These are phyloP conservation scores for Pristionchus arcanus DNA, from an alignment of 2,888 invertebrate genomes.

Conservation along the genomic window DNA sequence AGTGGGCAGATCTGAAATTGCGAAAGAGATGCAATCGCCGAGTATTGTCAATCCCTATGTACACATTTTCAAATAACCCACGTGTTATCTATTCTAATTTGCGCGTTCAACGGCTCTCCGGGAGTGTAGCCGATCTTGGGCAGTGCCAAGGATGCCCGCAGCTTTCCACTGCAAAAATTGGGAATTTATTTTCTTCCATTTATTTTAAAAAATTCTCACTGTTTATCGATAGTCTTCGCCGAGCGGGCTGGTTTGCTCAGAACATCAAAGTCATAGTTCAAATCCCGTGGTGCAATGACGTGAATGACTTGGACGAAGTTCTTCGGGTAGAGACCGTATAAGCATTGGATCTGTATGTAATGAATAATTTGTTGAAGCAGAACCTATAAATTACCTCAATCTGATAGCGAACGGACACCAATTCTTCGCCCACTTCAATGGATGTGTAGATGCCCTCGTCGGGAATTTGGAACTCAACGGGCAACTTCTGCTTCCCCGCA, in stretches of 20 bases:
- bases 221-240: not conserved
- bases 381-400: not conserved
- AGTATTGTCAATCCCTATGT: too few relatives aligned
- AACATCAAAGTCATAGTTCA: not conserved
- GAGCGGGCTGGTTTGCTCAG: not conserved
- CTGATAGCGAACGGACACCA: slow-evolving; percentile 34
- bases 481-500: not conserved
- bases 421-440: not conserved
- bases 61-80: not conserved
- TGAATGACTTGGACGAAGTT: not conserved
- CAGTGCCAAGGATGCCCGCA: not conserved
- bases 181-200: not conserved
- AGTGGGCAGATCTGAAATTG: not conserved
- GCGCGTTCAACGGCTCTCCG: slow-evolving; percentile 31
- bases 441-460: not conserved
- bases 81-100: not conserved
- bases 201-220: not conserved
- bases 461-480: not conserved
- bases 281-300: not conserved
- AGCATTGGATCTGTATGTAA: not conserved
- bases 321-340: not conserved
- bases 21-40: too few relatives aligned
- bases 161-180: not conserved
- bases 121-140: slow-evolving; percentile 50
- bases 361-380: not conserved